A percentile compares a stretch with the other conserved stretches of the same genome.
phyloP scores from a whole-genome alignment of 2,113 vertebrate genomes.

The Atractosteus spatula region DNA sequence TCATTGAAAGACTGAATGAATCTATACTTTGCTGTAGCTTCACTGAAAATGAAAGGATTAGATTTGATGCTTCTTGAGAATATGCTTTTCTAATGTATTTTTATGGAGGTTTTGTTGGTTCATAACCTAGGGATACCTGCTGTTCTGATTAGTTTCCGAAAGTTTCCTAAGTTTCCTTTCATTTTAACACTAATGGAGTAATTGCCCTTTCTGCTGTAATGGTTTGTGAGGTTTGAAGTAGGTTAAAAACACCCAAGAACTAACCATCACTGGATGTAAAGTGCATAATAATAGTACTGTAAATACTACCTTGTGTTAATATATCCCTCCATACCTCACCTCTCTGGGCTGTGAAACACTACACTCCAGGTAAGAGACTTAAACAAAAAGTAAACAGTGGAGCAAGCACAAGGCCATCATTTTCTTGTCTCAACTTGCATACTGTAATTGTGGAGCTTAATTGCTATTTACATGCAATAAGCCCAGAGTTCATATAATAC shows the following conservation, averaged over 20 bases:
- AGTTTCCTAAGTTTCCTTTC: too few species aligned
- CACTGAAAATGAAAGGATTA: too few species aligned
- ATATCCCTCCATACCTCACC: neutral
- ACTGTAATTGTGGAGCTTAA: constrained; percentile 6
- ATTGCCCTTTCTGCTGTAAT: neutral
- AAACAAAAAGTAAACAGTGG: neutral
- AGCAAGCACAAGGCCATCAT: neutral
- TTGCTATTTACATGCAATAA: constrained; percentile 9
- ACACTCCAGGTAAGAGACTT: neutral
- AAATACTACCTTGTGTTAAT: constrained; percentile 3
- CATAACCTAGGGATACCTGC: too few species aligned
- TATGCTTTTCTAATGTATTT: too few species aligned
- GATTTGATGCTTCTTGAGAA: too few species aligned
- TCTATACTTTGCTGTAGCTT: too few species aligned
- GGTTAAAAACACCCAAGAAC: too few species aligned
- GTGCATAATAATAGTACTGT: neutral
- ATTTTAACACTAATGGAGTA: too few species aligned
- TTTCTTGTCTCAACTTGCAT: constrained; percentile 4
- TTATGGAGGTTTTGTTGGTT: too few species aligned
- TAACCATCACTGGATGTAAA: neutral
- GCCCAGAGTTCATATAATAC: constrained; percentile 1
- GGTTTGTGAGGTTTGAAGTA: too few species aligned
- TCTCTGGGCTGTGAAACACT: neutral
- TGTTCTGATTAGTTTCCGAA: too few species aligned
- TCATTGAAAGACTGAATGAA: too few species aligned